Evolutionary conservation across 2,888 invertebrate genomes (phyloP), one percentile per base, ranked within the genome.

Genomic region (Pristionchus exspectatus): DNA sequence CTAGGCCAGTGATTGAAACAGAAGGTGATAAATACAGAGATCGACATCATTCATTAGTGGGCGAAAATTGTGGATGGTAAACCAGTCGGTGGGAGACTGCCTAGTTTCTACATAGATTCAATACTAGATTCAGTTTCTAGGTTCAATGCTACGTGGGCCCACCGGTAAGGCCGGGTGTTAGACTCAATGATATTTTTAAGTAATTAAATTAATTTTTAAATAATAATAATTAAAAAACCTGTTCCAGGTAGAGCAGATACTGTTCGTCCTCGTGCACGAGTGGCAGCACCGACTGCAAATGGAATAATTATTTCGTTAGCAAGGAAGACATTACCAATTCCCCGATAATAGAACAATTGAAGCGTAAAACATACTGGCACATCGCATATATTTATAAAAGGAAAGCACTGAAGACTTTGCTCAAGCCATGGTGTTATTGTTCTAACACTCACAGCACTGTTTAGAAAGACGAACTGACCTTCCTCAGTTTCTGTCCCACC

Each of bases 211-310:
- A 18, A n/a, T 24, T 59, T 59, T 59, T 59, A 59, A 18, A 59
- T 59, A 21, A 59, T 59, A 14, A 24, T 5, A 59, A 24, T 24
- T 59, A 2, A 33, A n/a, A 1, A 5, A 88, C 87, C 87, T 88
- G 87, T 74, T 88, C 87, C 50, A 90, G 89, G 66, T 93, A 93
- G 14, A 92, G 91, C 12, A 92, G 89, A 88, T 92, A 92, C 27
- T 90, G 88, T 21, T 92, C 92, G 69, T 92, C 92, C 0, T 90
- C 90, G 27, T 83, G 90, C 1, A 92, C 33, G 4, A 91, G 88
- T 4, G 92, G 92, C 0, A 92, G 86, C 2, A 93, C 92, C 63
- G 59, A 27, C 59, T 63, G 33, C n/a, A 81, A 54, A 7, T 27
- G 14, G 21, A 1, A 56, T 56, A 21, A 21, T 56, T 56, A 21